These are phyloP conservation scores for Euschistus heros DNA, from an alignment of 1,140 invertebrate species.

Conservation along the genomic window DNA sequence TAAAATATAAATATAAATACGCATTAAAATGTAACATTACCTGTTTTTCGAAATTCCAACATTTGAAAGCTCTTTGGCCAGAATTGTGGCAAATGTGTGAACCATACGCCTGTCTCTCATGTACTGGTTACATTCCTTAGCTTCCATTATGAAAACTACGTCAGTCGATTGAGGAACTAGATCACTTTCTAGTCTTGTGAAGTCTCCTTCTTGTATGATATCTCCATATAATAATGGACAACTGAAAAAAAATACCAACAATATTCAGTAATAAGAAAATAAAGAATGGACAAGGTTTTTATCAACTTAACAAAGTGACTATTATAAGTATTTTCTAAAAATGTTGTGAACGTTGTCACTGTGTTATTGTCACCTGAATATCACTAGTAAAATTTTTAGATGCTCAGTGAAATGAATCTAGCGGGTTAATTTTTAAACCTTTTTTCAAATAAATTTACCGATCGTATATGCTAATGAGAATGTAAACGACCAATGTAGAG, in stretches of 20 bases:
- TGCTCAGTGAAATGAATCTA: no score
- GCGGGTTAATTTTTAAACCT: no score
- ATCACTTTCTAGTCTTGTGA: slow-evolving; percentile 42
- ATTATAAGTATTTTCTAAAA: no score
- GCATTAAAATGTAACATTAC: slow-evolving; percentile 33
- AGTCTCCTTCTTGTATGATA: slow-evolving; percentile 57
- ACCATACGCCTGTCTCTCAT: slow-evolving; percentile 50
- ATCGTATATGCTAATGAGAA: no score
- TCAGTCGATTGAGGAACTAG: slow-evolving; percentile 57
- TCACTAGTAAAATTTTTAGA: no score
- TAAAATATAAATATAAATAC: slow-evolving; percentile 20
- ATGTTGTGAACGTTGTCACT: no score
- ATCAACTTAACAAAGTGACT: no score
- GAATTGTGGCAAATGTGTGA: slow-evolving; percentile 48
- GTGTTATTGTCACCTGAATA: no score
- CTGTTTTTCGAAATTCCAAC: slow-evolving; percentile 52
- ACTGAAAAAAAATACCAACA: slow-evolving; percentile 33
- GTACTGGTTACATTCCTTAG: slow-evolving; percentile 66
- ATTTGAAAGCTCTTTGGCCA: slow-evolving; percentile 55
- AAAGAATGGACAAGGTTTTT: no score
- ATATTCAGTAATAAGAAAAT: neutral
- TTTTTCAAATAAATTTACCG: no score
- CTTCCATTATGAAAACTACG: slow-evolving; percentile 79
- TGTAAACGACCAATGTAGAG: no score
- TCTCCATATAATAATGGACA: slow-evolving; percentile 53